Base-by-base conservation (phyloP, 2,113 vertebrate species). In the Antigone vipio region DNA sequence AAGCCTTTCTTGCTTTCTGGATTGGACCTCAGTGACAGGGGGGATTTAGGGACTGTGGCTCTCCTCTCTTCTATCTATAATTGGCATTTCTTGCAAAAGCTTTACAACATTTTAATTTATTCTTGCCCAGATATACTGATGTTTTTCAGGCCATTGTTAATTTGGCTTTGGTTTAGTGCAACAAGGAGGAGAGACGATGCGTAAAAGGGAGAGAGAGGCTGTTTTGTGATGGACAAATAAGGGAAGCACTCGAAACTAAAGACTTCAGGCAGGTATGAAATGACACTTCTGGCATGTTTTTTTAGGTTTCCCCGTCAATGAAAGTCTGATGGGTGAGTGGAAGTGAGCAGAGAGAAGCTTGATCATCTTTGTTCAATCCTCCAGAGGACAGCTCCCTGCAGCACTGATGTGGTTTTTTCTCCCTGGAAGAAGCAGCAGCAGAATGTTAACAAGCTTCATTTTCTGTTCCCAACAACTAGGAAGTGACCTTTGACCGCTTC, bases 391-490 rank as follows among this genome's bases (percentile, higher is more conserved):
- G 67, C 49, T 97, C 72, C 88, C 88, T 0, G 55, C 67, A 95
- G 87, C 85, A 82, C 66, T 50, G 78, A 79, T 77, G 52, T 87
- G 66, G 0, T 44, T 77, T 90, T 71, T 40, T 5, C 76, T 89
- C 59, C 77, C 26, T 89, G 30, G 77, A 93, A 96, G 91, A 79
- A 86, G 44, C 91, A 88, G 88, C 80, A 87, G 88, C 94, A 96
- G 94, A 97, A 96, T 97, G 96, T 95, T 97, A 97, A 97, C 95
- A 96, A 97, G 96, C 83, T 96, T 96, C 71, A 91, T 97, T 97
- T 97, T 96, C 93, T 14, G 1, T 92, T 94, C 84, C 69, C 82
- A 96, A 85, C 89, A 90, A 77, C 21, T 17, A 89, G 75, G 85
- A 78, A 94, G 83, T 1, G 72, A 94, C 88, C 93, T 97, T 87